A percentile compares a stretch with the other conserved stretches of the same genome.
phyloP scores from a whole-genome alignment of 2,888 invertebrate genomes.

The Molanna angustata region DNA sequence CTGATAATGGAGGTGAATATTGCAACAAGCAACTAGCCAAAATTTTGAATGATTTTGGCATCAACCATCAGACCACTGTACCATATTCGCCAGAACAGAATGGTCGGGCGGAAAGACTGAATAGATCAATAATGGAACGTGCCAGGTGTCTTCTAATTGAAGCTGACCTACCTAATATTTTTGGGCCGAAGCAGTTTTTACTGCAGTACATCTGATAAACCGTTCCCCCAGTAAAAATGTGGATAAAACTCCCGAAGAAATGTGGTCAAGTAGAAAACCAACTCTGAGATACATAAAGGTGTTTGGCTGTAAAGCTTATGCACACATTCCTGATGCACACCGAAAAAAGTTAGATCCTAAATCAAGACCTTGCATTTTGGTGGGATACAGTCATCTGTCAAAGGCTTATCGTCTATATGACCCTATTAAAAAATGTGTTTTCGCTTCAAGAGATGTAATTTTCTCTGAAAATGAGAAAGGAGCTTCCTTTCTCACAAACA shows the following conservation, averaged over 20 bases:
- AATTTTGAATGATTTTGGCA: not conserved
- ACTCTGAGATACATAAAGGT: not conserved
- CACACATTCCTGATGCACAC: not conserved
- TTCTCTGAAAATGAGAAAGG: too few species aligned
- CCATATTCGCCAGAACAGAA: conserved; percentile 1
- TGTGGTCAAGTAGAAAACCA: not conserved
- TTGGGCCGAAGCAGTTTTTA: conserved; percentile 1
- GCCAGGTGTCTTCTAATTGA: not conserved
- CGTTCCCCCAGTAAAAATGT: not conserved
- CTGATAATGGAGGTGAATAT: not conserved
- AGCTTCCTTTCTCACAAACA: too few species aligned
- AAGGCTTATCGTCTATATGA: too few species aligned
- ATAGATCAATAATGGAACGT: not conserved
- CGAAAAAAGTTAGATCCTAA: not conserved
- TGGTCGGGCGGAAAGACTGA: not conserved
- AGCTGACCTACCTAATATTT: not conserved
- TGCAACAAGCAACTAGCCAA: not conserved
- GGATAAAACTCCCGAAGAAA: not conserved
- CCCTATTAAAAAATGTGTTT: too few species aligned
- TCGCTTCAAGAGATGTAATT: too few species aligned
- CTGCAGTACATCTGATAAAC: not conserved
- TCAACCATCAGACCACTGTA: not conserved
- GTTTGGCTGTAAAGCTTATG: not conserved
- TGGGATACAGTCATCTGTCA: not conserved
- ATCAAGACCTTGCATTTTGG: not conserved